Conservation (phyloP, 2,113 vertebrate species). For the Oceanodroma tethys region DNA sequence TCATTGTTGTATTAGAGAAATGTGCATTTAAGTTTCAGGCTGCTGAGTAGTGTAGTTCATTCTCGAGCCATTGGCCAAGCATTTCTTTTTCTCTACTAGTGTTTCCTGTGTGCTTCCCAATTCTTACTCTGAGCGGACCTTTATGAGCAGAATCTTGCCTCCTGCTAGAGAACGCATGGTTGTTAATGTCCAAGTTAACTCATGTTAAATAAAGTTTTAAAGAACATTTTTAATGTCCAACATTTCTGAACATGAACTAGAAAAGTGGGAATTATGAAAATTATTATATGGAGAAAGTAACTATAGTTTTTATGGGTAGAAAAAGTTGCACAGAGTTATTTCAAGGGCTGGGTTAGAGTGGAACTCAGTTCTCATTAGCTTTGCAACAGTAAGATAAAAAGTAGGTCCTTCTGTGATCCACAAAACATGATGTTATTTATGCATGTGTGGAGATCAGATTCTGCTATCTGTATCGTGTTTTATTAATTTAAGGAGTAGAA, state of each 20-base stretch:
- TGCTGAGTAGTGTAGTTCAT: background rate
- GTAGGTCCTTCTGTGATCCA: background rate
- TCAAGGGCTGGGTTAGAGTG: background rate
- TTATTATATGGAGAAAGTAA: background rate
- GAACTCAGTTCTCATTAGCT: background rate
- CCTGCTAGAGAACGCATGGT: accelerated
- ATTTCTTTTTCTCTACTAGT: background rate
- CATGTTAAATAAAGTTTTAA: background rate
- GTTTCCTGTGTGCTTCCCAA: background rate
- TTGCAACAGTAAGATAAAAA: background rate
- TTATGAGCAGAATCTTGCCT: background rate
- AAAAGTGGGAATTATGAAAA: background rate
- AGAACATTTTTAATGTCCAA: background rate
- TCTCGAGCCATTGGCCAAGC: background rate
- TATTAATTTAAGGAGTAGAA: background rate
- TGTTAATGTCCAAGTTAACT: background rate
- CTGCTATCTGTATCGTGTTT: background rate
- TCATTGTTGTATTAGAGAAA: background rate
- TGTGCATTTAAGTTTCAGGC: background rate
- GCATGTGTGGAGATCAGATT: background rate
- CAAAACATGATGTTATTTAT: background rate
- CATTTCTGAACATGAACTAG: background rate
- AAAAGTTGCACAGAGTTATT: background rate
- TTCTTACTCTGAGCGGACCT: background rate
- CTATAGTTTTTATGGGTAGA: background rate